These are phyloP conservation scores for Oryzaephilus surinamensis DNA, from an alignment of 1,140 invertebrate genomes.

Conservation along the genomic window DNA sequence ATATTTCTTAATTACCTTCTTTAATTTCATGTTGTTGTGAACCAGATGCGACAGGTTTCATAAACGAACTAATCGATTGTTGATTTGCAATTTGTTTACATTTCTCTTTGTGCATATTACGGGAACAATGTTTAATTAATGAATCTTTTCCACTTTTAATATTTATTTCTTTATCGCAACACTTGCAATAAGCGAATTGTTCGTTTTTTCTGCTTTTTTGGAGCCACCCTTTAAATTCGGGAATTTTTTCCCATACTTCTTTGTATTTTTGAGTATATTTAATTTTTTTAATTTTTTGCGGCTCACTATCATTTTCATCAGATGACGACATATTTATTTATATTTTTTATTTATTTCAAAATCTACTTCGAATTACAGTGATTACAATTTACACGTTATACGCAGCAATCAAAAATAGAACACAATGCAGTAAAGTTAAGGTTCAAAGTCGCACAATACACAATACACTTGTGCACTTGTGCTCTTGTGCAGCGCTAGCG, in stretches of 20 bases:
- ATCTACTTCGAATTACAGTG: too few species aligned
- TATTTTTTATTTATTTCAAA: too few species aligned
- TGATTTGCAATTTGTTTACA: slow-evolving; percentile 1
- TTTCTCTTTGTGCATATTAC: slow-evolving; percentile 1
- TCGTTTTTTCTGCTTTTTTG: slow-evolving; percentile 2
- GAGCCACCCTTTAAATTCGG: slow-evolving; percentile 10
- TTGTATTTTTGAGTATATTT: slow-evolving; percentile 10
- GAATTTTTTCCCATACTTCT: slow-evolving; percentile 10
- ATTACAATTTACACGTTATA: too few species aligned
- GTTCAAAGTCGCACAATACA: too few species aligned
- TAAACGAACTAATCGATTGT: not conserved
- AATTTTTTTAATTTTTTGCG: slow-evolving; percentile 3
- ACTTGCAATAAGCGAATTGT: slow-evolving; percentile 3
- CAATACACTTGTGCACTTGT: too few species aligned
- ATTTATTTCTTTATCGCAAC: slow-evolving; percentile 9
- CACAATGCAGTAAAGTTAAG: too few species aligned
- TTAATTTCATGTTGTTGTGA: slow-evolving; percentile 4
- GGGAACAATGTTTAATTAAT: slow-evolving; percentile 3
- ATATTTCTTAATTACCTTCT: slow-evolving; percentile 6
- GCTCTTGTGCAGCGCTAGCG: too few species aligned
- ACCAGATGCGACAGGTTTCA: not conserved
- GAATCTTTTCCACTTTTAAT: slow-evolving; percentile 7
- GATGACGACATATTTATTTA: too few species aligned
- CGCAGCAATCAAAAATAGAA: too few species aligned
- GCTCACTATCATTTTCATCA: slow-evolving; percentile 1